Base-by-base conservation (phyloP, 2,888 invertebrate species). In the Balanococcus diminutus region DNA sequence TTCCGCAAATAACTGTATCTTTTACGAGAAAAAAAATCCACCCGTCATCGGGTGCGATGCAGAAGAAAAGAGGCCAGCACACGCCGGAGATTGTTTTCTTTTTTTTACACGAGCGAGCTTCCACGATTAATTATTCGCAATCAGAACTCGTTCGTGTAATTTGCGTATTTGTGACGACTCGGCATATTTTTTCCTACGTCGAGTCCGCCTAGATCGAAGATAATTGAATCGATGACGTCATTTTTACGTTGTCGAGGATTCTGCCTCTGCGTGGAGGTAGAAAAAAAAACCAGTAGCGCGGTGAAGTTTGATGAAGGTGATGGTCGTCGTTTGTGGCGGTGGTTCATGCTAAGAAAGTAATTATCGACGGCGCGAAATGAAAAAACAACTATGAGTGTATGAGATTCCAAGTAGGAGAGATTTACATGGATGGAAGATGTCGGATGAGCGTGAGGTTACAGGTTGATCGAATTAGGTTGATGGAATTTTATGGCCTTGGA, bases 91-190 rank as follows among this genome's bases (percentile, higher is more conserved):
- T 67, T 67, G 28, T 46, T 46, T 46, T 46, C n/a, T 67, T 67
- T 79, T 79, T 36, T 31, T 28, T 72, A 28, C 31, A 14, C 72
- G 28, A 32, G 72, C 31, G 28, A 2, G 31, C 72, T 4, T 32
- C 8, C 31, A 72, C 75, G 19, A 79, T n/a, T 79, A 79, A 79
- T 79, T 79, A 79, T 31, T 56, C 36, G n/a, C n/a, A 46, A n/a
- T n/a, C n/a, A 8, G 9, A 79, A 67, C 28, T 67, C 56, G 56
- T 56, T 19, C 22, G 28, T 79, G 19, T 36, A 36, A 79, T 79
- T 79, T 79, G 75, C 75, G 75, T 79, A 79, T 79, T 79, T 79
- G 32, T 79, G 75, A 79, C 75, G 75, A 79, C 75, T 79, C 75
- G 31, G 36, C 75, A 36, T 32, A 36, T 67, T 67, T 28, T 16